Evolutionary conservation across 2,113 vertebrate species (phyloP).

Genomic region (Ceuthmochares aereus): DNA sequence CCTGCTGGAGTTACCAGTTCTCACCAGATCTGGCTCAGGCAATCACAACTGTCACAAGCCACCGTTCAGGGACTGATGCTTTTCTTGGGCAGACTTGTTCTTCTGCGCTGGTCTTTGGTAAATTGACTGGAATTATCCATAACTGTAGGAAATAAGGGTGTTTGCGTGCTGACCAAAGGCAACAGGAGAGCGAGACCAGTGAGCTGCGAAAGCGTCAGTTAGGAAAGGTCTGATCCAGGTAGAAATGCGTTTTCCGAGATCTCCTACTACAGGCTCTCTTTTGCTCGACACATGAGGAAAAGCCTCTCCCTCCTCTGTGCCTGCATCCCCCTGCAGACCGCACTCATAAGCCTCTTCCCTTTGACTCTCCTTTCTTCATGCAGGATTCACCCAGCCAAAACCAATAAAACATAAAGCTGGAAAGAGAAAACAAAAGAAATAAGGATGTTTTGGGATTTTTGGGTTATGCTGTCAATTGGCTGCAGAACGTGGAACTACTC

Average conservation of each 20-base stretch:
- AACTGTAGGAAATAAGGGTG: not conserved
- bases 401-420: not conserved
- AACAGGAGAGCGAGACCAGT: not conserved
- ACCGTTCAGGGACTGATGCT: not conserved
- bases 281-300: not conserved
- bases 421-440: not conserved
- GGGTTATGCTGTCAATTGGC: constrained; percentile 21
- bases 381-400: constrained; percentile 23
- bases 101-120: not conserved
- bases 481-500: not conserved
- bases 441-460: not conserved
- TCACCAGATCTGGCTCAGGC: not conserved
- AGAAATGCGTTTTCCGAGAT: not conserved
- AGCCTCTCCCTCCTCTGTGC: not conserved
- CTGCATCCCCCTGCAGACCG: not conserved
- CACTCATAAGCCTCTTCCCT: not conserved
- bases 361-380: constrained; percentile 16
- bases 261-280: not conserved
- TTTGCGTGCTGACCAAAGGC: not conserved
- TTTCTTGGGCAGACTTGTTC: not conserved
- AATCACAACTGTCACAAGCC: not conserved
- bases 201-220: not conserved
- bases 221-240: not conserved
- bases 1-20: not conserved
- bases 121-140: not conserved